Percentiles rank a stretch among this genome's conserved stretches.
Conservation (phyloP, 2,888 invertebrate genomes). For the Tubulanus polymorphus region DNA sequence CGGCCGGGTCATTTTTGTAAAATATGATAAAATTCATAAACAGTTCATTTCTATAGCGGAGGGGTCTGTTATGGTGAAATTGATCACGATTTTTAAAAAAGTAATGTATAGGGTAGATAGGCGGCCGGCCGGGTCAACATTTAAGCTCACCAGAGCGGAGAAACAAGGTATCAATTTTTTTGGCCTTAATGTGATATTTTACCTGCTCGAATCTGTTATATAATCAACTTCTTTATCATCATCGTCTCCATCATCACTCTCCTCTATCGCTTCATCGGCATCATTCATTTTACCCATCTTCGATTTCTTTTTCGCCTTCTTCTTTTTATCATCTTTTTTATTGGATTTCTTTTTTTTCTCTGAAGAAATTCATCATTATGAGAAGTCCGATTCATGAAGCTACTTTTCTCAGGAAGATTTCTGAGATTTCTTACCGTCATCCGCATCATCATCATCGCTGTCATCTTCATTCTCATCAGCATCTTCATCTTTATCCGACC, state of each 20-base stretch:
- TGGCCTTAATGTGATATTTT: constrained; percentile 25
- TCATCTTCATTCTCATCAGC: constrained; percentile 56
- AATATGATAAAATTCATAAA: too few species aligned
- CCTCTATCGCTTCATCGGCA: constrained; percentile 82
- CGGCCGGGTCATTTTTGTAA: too few species aligned
- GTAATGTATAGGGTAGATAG: too few species aligned
- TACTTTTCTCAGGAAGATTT: constrained; percentile 2
- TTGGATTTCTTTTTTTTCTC: constrained; percentile 28
- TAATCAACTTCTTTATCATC: constrained; percentile 94
- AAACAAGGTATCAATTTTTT: too few species aligned
- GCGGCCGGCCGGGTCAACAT: too few species aligned
- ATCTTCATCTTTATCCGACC: constrained; percentile 51
- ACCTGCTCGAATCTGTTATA: constrained; percentile 73
- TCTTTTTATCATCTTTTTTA: constrained; percentile 12
- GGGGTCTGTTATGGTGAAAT: too few species aligned
- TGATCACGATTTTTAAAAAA: too few species aligned
- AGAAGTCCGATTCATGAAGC: constrained; percentile 1
- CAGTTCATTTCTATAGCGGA: too few species aligned
- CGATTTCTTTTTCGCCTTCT: constrained; percentile 64
- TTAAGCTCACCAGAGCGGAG: too few species aligned
- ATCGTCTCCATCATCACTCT: constrained; percentile 95
- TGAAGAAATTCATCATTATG: constrained; percentile 28
- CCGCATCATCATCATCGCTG: constrained; percentile 58
- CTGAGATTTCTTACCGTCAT: constrained; percentile 71
- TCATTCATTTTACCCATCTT: constrained; percentile 62